Percentiles rank a stretch among this genome's conserved stretches.
These are phyloP conservation scores for Eristalis intricaria DNA, from an alignment of 2,888 invertebrate species.

Conservation along the genomic window DNA sequence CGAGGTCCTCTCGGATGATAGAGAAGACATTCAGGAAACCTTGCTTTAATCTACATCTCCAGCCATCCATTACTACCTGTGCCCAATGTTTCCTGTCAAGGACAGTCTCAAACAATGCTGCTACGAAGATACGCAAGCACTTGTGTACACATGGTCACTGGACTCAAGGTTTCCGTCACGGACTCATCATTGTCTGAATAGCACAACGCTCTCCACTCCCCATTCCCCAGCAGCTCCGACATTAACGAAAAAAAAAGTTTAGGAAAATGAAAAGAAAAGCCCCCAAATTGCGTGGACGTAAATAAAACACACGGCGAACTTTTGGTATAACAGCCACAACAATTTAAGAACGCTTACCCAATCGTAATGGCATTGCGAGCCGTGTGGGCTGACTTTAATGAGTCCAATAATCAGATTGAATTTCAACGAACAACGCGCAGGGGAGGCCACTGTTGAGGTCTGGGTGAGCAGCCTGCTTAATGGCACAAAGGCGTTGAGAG, in stretches of 20 bases:
- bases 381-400: constrained; percentile 12
- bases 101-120: not conserved
- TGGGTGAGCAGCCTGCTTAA: not conserved
- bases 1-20: too few relatives aligned
- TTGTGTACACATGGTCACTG: not conserved
- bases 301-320: constrained; percentile 27
- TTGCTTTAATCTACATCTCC: not conserved
- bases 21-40: not conserved
- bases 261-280: not conserved
- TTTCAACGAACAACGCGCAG: not conserved
- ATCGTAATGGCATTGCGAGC: not conserved
- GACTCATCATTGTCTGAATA: not conserved
- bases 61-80: not conserved
- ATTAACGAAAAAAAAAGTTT: not conserved
- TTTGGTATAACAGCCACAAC: not conserved
- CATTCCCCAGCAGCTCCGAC: not conserved
- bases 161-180: not conserved
- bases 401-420: constrained; percentile 11
- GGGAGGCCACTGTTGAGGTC: not conserved
- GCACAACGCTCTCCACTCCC: not conserved
- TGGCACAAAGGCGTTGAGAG: constrained; percentile 1
- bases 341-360: not conserved
- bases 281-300: constrained; percentile 8
- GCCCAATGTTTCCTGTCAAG: not conserved
- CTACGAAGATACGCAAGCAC: not conserved